phyloP scores from a whole-genome alignment of 2,113 vertebrate genomes.

The Aix galericulata region DNA sequence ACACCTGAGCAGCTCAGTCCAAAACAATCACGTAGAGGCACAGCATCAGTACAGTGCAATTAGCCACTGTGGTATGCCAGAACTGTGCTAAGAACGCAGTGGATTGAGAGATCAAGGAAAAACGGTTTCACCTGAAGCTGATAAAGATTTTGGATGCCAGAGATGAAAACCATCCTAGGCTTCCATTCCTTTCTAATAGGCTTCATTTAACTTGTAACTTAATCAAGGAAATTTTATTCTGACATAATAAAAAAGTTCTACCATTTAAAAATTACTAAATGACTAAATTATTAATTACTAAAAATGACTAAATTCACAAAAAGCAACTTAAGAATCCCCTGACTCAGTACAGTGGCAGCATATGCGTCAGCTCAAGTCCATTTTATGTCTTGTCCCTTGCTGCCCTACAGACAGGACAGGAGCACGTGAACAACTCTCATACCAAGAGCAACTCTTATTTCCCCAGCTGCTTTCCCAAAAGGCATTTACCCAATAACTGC shows the following conservation, averaged over 20 bases:
- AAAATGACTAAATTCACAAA: neutral
- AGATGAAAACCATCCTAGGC: neutral
- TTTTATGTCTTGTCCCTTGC: neutral
- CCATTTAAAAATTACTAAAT: neutral
- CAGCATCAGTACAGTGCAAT: neutral
- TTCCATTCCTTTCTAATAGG: neutral
- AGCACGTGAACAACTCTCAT: neutral
- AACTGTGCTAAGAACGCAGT: neutral
- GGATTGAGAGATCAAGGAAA: conserved; percentile 22
- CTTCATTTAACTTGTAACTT: neutral
- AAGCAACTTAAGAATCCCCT: neutral
- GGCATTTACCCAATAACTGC: neutral
- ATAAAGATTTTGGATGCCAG: neutral
- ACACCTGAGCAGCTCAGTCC: neutral
- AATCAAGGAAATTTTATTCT: neutral
- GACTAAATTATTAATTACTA: neutral
- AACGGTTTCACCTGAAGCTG: conserved; percentile 9
- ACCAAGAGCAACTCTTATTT: neutral
- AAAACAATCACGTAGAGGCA: neutral
- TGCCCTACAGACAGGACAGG: neutral
- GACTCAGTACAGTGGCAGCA: rapidly evolving
- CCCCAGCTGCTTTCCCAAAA: neutral
- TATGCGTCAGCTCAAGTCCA: neutral
- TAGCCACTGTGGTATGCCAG: neutral
- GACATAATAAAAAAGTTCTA: neutral